Base-by-base conservation (phyloP, 23 tunicate species). In the Ascidia mentula region DNA sequence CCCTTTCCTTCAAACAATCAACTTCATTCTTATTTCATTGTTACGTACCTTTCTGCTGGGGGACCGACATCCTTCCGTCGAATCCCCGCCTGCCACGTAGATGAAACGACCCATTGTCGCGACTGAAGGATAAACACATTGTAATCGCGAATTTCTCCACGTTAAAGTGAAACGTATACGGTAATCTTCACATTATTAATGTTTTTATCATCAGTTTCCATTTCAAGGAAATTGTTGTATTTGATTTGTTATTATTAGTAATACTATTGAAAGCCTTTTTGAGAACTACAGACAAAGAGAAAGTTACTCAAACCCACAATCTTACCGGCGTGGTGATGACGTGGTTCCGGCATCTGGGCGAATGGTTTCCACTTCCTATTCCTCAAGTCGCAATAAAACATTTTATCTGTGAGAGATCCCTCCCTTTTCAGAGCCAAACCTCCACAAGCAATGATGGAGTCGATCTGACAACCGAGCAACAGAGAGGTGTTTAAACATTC, bases 251-350 rank as follows among this genome's bases (percentile, higher is more conserved):
- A n/a, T n/a, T n/a, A n/a, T n/a, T n/a, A n/a, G n/a, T n/a, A n/a
- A n/a, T n/a, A n/a, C n/a, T n/a, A n/a, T n/a, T n/a, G n/a, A n/a
- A n/a, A n/a, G n/a, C n/a, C n/a, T n/a, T n/a, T n/a, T n/a, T n/a
- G n/a, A n/a, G n/a, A n/a, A n/a, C n/a, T n/a, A n/a, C n/a, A n/a
- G n/a, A n/a, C n/a, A n/a, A n/a, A n/a, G n/a, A n/a, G n/a, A n/a
- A n/a, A n/a, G n/a, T n/a, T n/a, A n/a, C n/a, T n/a, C n/a, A n/a
- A n/a, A n/a, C n/a, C n/a, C n/a, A n/a, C n/a, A n/a, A n/a, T 34
- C 38, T 76, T 31, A 91, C 97, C 97, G 37, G 90, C 97, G 35
- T 91, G 97, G 72, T 91, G 90, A 74, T 91, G 90, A 28, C 90
- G 59, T 22, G 90, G 80, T 70, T 86, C 90, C 4, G 97, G 97